These are phyloP conservation scores for Amphiura filiformis DNA, from an alignment of 35 echinoderm and acorn worm genomes.

Conservation along the genomic window DNA sequence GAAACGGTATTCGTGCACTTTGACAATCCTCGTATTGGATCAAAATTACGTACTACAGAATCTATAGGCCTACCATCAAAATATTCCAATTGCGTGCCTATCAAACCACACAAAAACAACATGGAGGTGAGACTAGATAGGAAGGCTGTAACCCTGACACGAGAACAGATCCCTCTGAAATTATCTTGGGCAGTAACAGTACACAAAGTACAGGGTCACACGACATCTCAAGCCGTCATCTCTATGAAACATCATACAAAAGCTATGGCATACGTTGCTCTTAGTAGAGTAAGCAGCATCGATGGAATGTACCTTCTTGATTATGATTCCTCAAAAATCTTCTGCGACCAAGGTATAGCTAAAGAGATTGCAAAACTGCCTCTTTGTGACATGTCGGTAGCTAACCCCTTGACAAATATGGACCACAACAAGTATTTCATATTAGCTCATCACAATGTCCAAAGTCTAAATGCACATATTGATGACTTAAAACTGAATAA, in stretches of 20 bases:
- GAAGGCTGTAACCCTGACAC: background rate
- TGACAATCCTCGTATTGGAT: conserved; percentile 37
- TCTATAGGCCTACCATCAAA: background rate
- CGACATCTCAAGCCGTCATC: conserved; percentile 25
- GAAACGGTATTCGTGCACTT: conserved; percentile 20
- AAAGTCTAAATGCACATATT: conserved; percentile 22
- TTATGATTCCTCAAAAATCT: background rate
- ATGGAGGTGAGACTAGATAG: conserved; percentile 15
- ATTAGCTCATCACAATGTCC: conserved; percentile 37
- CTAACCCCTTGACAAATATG: too few relatives aligned
- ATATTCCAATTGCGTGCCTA: background rate
- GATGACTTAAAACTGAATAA: conserved; percentile 16
- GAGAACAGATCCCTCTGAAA: conserved; percentile 46
- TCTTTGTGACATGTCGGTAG: too few relatives aligned
- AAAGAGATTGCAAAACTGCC: too few relatives aligned
- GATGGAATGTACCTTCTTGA: conserved; percentile 18
- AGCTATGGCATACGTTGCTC: conserved; percentile 21
- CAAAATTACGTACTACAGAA: background rate
- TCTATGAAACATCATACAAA: conserved; percentile 1
- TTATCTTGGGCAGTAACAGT: conserved; percentile 46
- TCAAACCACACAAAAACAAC: conserved; percentile 29
- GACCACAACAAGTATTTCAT: too few relatives aligned
- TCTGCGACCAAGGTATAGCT: too few relatives aligned
- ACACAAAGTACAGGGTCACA: conserved; percentile 56
- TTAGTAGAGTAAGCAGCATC: conserved; percentile 25